A percentile compares a stretch with the other conserved stretches of the same genome.
Evolutionary conservation across 92 coral and sea anemone species (phyloP).

Genomic region (Parazoanthus darwini): DNA sequence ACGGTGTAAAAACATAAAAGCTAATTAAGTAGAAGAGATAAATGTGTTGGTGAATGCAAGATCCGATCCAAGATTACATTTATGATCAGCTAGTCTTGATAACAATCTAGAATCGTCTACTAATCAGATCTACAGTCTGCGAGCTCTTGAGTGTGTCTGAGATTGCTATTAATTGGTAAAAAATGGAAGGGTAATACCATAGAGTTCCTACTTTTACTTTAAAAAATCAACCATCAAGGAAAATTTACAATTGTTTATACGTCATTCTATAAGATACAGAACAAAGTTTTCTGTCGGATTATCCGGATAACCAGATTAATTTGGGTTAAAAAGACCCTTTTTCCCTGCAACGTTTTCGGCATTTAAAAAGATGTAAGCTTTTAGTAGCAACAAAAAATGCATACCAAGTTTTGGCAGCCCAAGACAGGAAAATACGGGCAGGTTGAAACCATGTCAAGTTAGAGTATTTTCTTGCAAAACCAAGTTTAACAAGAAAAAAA

Average conservation of each 20-base stretch:
- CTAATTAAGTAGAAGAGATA: not conserved
- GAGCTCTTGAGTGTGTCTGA: not conserved
- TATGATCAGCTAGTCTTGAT: not conserved
- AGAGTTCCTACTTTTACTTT: not conserved
- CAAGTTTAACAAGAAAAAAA: not conserved
- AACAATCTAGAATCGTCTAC: not conserved
- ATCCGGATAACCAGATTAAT: not conserved
- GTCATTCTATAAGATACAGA: not conserved
- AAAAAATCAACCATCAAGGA: not conserved
- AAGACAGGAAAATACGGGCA: not conserved
- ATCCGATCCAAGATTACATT: not conserved
- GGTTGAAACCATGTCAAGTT: not conserved
- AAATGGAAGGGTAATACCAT: not conserved
- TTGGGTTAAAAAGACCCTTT: not conserved
- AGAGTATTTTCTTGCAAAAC: too few species aligned
- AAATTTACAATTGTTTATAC: too few species aligned
- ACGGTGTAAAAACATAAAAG: not conserved
- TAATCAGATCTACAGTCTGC: too few species aligned
- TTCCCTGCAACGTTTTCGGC: not conserved
- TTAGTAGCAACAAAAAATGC: not conserved
- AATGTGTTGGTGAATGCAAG: not conserved
- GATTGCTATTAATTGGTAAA: not conserved
- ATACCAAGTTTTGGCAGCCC: not conserved
- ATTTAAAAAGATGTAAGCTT: not conserved
- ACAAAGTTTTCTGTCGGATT: not conserved